Base-by-base conservation (phyloP, 1,140 invertebrate genomes). In the Steinernema khuongi region DNA sequence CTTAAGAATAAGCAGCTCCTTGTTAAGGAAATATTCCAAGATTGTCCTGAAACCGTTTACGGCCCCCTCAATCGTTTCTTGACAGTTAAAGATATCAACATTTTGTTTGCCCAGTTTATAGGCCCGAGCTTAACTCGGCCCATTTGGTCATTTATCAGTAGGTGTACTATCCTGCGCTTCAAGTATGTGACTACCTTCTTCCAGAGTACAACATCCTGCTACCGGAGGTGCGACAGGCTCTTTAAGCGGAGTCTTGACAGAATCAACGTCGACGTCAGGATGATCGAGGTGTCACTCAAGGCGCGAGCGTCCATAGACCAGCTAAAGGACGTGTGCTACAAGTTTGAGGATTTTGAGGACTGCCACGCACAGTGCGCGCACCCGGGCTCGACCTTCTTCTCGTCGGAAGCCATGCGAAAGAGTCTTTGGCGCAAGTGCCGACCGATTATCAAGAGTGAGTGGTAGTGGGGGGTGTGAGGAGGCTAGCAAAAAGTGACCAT, bases 381-480 rank as follows among this genome's bases (percentile, higher is more conserved):
- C 22, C 50, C 50, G 19, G 26, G 26, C 14, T 60, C 50, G 4
- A 22, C 50, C 14, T 60, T 60, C 22, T 60, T 60, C 50, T 60
- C 50, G 7, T 60, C 50, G 7, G 50, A 60, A 22, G 50, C 50
- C 14, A 60, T 60, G 50, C 50, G 19, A 2, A 60, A 60, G 50
- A 60, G 26, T 22, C 50, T 60, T 4, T 60, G 14, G 4, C 50
- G 50, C 50, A 60, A 7, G 26, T 60, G 50, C 50, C 11, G 50
- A 26, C 50, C 50, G 50, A 60, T 60, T 22, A 22, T 60, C 11
- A 60, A 60, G 50, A 11, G 50, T 60, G 50, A 60, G 50, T 60
- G 14, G 36, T 41, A 11, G 7, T 41, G 36, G 36, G 36, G n/a
- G 36, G 7, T 11, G n/a, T 7, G n/a, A 41, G 36, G 7, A n/a